These are phyloP conservation scores for Tadarida brasiliensis DNA, from an alignment of 2,797 vertebrate genomes.

Conservation along the genomic window DNA sequence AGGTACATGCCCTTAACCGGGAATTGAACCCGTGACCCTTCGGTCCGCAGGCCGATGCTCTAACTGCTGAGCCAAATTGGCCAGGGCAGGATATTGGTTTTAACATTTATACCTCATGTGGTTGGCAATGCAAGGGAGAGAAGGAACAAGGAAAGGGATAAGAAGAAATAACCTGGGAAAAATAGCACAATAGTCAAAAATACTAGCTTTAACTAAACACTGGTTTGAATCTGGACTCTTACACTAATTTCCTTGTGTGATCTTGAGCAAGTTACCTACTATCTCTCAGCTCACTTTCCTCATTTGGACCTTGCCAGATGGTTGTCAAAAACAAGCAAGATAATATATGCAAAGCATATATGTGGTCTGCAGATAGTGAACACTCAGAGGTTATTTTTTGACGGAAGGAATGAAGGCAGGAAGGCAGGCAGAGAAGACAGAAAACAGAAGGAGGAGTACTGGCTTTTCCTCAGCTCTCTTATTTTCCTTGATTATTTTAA, in stretches of 20 bases:
- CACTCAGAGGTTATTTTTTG: background rate
- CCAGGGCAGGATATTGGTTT: background rate
- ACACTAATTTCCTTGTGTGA: background rate
- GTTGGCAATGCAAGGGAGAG: background rate
- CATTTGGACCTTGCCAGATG: background rate
- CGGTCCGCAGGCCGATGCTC: too few species aligned
- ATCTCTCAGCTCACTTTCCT: background rate
- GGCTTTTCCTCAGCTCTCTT: background rate
- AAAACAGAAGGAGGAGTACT: background rate
- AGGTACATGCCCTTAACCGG: too few species aligned
- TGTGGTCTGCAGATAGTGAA: background rate
- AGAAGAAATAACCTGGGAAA: slow-evolving; percentile 6
- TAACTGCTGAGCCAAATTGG: too few species aligned
- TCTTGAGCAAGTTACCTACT: background rate
- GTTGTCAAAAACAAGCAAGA: background rate
- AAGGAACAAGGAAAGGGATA: background rate
- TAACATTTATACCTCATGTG: background rate
- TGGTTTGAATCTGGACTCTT: slow-evolving; percentile 5
- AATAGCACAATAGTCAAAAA: background rate
- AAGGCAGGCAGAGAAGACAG: background rate
- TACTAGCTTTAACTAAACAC: background rate
- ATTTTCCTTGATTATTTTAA: slow-evolving; percentile 3
- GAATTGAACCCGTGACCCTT: too few species aligned
- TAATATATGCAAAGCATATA: background rate
- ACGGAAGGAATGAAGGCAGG: background rate